A percentile compares a stretch with the other conserved stretches of the same genome.
Evolutionary conservation across 2,113 vertebrate genomes (phyloP).

Genomic region (Struthidea cinerea): DNA sequence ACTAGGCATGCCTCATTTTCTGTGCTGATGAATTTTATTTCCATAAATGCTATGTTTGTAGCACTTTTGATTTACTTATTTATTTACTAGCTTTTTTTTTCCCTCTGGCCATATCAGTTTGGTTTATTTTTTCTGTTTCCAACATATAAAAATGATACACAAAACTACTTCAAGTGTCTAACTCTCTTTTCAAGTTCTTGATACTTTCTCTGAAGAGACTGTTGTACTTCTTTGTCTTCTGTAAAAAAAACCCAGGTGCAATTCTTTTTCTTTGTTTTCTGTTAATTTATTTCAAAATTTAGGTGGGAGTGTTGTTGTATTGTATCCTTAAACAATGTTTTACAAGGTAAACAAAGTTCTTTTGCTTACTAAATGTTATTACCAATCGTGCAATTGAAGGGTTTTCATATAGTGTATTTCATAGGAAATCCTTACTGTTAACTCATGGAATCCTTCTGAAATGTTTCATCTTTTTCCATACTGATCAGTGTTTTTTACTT

Average conservation of each 20-base stretch:
- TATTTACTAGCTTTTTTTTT: neutral
- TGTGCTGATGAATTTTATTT: neutral
- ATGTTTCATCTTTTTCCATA: neutral
- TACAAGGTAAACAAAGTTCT: neutral
- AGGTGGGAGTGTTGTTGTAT: neutral
- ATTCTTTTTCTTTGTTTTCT: neutral
- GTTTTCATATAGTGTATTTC: neutral
- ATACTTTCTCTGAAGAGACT: neutral
- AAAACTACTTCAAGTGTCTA: neutral
- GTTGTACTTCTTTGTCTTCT: neutral
- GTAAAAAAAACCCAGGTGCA: neutral
- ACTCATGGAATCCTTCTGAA: neutral
- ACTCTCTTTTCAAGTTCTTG: neutral
- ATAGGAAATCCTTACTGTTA: neutral
- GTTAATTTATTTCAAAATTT: neutral
- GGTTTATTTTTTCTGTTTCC: neutral
- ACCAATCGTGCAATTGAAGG: rapidly evolving
- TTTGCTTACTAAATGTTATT: neutral
- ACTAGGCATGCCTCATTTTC: neutral
- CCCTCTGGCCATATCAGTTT: rapidly evolving
- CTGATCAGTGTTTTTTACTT: neutral
- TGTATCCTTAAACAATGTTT: neutral
- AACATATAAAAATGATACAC: neutral
- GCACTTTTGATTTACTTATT: neutral
- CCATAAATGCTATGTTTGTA: neutral